Evolutionary conservation across 2,888 invertebrate genomes (phyloP).

Genomic region (Caradrina kadenii): DNA sequence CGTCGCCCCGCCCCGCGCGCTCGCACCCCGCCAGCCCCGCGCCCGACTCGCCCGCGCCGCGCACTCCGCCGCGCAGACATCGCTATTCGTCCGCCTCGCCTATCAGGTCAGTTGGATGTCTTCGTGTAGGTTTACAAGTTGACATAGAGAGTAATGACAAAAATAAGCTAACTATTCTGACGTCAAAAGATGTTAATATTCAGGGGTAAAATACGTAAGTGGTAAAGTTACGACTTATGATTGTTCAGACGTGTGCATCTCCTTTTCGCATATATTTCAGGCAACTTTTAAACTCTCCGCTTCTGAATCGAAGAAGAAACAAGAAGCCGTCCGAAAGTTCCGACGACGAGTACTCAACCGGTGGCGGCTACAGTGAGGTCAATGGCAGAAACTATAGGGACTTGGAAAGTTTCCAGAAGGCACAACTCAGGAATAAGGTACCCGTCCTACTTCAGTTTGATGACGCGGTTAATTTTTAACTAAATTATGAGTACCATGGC

Average conservation of each 20-base stretch:
- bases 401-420: slow-evolving; percentile 97
- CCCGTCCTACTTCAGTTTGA: too few species aligned
- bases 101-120: slow-evolving; percentile 88
- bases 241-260: background rate
- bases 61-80: slow-evolving; percentile 80
- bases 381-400: slow-evolving; percentile 95
- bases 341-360: slow-evolving; percentile 92
- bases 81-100: slow-evolving; percentile 95
- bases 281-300: slow-evolving; percentile 95
- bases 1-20: slow-evolving; percentile 92
- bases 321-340: slow-evolving; percentile 95
- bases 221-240: background rate
- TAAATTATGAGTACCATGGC: too few species aligned
- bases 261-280: slow-evolving; percentile 72
- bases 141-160: background rate
- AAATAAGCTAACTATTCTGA: background rate
- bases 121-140: background rate
- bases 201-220: background rate
- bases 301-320: slow-evolving; percentile 94
- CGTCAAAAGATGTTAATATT: too few species aligned
- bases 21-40: slow-evolving; percentile 85
- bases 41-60: slow-evolving; percentile 77
- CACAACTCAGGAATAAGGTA: slow-evolving; percentile 97
- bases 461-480: too few species aligned
- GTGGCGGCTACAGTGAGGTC: slow-evolving; percentile 86